Evolutionary conservation across 53 echinoderm and acorn worm genomes (phyloP), one percentile per base, ranked within the genome.

Genomic region (Temnopleurus reevesii): DNA sequence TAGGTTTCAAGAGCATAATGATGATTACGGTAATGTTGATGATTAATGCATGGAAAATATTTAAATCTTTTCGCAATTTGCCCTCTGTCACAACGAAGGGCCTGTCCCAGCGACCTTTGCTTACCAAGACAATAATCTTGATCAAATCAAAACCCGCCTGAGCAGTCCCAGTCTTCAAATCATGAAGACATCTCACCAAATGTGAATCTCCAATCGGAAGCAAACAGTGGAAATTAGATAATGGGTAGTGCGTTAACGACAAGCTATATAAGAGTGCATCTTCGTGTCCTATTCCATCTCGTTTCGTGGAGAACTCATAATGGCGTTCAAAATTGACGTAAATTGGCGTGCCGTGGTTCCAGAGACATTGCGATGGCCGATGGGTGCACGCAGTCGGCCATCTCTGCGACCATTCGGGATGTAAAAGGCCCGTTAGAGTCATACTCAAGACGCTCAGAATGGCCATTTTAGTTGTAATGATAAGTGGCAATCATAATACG

Each of bases 201-300:
- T 47, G 79, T 79, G 47, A 47, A 35, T 47, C 51, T 49, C 9
- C 46, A 28, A 47, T 79, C 28, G 47, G 47, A 46, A 49, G 79
- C 24, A 79, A 79, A 79, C 79, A 79, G 25, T 49, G 79, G 24
- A 79, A 79, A 79, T 79, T 79, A 79, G 79, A 79, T 79, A 79
- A 79, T 79, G 79, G 79, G 26, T 47, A 27, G 45, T 47, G 27
- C 13, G 49, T 79, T 46, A 9, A 8, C 49, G 15, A 4, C 28
- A 0, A 79, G 13, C n/a, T n/a, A 49, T 79, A 28, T 4, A 79
- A 12, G 71, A 79, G 28, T 49, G 79, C 79, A 47, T 79, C 79
- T 46, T 41, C 49, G n/a, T n/a, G n/a, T n/a, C n/a, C 8, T 10
- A 51, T 51, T 51, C 8, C 79, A 47, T 27, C 26, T 79, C 41